Evolutionary conservation across 2,797 vertebrate genomes (phyloP).

Genomic region (Caiman crocodilus): DNA sequence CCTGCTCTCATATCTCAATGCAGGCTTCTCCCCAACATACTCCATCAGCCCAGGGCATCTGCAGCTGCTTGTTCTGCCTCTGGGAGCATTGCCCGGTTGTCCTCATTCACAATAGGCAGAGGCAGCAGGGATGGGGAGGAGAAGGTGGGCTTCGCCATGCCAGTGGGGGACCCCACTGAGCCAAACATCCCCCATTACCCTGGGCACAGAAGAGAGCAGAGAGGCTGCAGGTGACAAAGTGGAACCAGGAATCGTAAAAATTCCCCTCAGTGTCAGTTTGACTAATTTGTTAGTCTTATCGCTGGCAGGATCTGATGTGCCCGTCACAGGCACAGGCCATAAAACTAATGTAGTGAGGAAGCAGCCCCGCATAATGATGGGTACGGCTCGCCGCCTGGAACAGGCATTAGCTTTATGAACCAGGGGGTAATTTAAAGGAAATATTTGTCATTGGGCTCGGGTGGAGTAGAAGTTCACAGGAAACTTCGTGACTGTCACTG

Average conservation of each 20-base stretch:
- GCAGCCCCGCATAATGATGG: slow-evolving; percentile 21
- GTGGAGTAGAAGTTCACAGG: background rate
- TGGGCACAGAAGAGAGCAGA: background rate
- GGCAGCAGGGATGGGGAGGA: background rate
- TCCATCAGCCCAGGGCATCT: too few species aligned
- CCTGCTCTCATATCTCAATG: background rate
- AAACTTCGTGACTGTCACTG: background rate
- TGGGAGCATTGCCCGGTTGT: background rate
- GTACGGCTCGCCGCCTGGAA: slow-evolving; percentile 18
- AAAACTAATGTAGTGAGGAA: slow-evolving; percentile 55
- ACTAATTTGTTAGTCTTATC: slow-evolving; percentile 47
- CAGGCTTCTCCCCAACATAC: background rate
- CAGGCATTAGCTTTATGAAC: slow-evolving; percentile 51
- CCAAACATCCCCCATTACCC: background rate
- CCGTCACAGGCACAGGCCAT: slow-evolving; percentile 18
- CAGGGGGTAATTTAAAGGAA: slow-evolving; percentile 43
- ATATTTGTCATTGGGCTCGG: slow-evolving; percentile 37
- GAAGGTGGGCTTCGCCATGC: too few species aligned
- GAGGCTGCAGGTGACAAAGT: background rate
- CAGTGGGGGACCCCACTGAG: background rate
- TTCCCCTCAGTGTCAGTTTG: slow-evolving; percentile 39
- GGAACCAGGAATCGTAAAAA: background rate
- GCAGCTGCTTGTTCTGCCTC: background rate
- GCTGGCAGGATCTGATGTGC: slow-evolving; percentile 19
- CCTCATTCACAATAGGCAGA: background rate